These are phyloP conservation scores for Dryas iulia DNA, from an alignment of 1,140 invertebrate species.

Conservation along the genomic window DNA sequence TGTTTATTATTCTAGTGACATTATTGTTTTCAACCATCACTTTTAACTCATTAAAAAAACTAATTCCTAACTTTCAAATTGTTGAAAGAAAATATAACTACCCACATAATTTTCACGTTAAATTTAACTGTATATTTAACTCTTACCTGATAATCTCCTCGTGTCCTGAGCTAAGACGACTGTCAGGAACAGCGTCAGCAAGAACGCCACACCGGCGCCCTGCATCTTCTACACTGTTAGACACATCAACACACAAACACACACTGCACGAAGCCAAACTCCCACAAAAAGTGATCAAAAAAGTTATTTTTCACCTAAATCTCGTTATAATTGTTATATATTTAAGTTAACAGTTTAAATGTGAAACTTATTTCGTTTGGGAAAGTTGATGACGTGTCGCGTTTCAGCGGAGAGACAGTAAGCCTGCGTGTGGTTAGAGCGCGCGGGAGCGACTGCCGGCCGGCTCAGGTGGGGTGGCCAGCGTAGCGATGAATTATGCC, in stretches of 20 bases:
- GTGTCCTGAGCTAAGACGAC: conserved; percentile 60
- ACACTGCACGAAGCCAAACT: conserved; percentile 35
- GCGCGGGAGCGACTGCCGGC: conserved; percentile 54
- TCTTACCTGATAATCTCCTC: conserved; percentile 69
- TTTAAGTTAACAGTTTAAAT: conserved; percentile 21
- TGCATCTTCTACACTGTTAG: conserved; percentile 63
- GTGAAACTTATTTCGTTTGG: conserved; percentile 48
- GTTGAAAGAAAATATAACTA: not conserved
- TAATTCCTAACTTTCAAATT: not conserved
- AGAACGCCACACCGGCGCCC: conserved; percentile 71
- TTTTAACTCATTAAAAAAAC: not conserved
- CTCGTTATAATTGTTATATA: not conserved
- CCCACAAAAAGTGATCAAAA: conserved; percentile 10
- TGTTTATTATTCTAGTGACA: conserved; percentile 19
- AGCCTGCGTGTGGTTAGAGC: conserved; percentile 31
- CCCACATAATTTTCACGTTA: not conserved
- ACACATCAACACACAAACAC: conserved; percentile 71
- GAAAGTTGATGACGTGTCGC: conserved; percentile 66
- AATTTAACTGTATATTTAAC: not conserved
- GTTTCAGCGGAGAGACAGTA: conserved; percentile 22
- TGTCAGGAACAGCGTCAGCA: conserved; percentile 56
- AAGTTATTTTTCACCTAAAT: not conserved
- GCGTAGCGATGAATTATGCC: conserved; percentile 4
- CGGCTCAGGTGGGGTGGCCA: conserved; percentile 37
- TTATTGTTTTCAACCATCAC: not conserved